These are phyloP conservation scores for Formica exsecta DNA, from an alignment of 1,140 invertebrate species.

Conservation along the genomic window DNA sequence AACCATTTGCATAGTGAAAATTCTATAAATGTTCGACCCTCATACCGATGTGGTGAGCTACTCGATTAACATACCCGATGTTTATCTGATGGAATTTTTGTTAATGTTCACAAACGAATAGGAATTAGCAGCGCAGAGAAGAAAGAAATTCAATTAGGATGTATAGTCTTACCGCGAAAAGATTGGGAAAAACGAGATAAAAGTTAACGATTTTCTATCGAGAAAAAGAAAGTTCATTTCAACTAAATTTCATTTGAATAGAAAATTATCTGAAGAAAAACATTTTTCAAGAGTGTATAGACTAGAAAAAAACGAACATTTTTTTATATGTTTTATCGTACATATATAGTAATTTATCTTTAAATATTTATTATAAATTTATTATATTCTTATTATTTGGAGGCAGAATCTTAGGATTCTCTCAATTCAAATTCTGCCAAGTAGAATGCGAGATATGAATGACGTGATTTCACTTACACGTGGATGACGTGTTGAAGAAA, in stretches of 20 bases:
- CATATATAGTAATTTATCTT: not conserved
- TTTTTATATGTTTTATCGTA: not conserved
- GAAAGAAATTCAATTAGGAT: not conserved
- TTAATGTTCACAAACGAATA: slow-evolving; percentile 10
- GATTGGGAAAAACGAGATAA: not conserved
- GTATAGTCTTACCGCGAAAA: not conserved
- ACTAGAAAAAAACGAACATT: not conserved
- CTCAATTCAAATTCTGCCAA: not conserved
- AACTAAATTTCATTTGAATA: not conserved
- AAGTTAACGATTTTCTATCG: too few relatives aligned
- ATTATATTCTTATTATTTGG: not conserved
- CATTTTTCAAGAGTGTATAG: not conserved
- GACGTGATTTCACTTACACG: slow-evolving; percentile 22
- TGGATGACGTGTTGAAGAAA: slow-evolving; percentile 35
- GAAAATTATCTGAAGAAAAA: not conserved
- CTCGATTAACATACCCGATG: slow-evolving; percentile 30
- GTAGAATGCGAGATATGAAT: not conserved
- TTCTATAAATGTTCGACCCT: slow-evolving; percentile 19
- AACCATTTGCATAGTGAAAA: slow-evolving; percentile 40
- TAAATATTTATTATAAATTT: not conserved
- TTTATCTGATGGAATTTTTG: slow-evolving; percentile 32
- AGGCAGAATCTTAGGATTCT: not conserved
- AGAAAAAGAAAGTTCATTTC: too few relatives aligned
- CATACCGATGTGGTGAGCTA: slow-evolving; percentile 1
- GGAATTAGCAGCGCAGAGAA: not conserved